Evolutionary conservation across 2,888 invertebrate genomes (phyloP).

Genomic region (Chrysolina americana): DNA sequence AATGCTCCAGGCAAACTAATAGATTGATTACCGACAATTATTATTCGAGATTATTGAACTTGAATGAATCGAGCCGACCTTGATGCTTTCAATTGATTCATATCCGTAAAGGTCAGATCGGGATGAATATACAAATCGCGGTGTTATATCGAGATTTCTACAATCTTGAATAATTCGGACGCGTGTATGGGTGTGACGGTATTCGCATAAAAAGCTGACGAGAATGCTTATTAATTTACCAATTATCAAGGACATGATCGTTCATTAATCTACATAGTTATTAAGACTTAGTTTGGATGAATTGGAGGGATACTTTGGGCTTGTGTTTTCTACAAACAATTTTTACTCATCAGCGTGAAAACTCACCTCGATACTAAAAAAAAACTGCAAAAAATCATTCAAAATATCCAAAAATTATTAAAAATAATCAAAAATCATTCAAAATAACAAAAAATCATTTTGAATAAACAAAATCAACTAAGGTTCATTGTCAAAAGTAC

Average conservation of each 20-base stretch:
- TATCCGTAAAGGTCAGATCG: conserved; percentile 13
- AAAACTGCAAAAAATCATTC: too few relatives aligned
- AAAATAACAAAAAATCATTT: too few relatives aligned
- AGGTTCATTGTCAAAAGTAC: too few relatives aligned
- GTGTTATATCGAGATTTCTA: conserved; percentile 3
- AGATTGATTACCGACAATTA: conserved; percentile 46
- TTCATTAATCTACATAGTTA: not conserved
- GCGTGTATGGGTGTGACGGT: not conserved
- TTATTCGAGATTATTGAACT: conserved; percentile 48
- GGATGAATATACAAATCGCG: conserved; percentile 3
- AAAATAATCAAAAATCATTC: too few relatives aligned
- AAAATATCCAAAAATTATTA: too few relatives aligned
- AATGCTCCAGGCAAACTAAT: conserved; percentile 44
- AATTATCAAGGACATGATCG: not conserved
- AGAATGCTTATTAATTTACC: not conserved
- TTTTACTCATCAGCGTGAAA: too few relatives aligned
- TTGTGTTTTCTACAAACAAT: too few relatives aligned
- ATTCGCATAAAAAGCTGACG: not conserved
- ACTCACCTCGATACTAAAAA: too few relatives aligned
- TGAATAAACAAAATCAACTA: too few relatives aligned
- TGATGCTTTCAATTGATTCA: conserved; percentile 10
- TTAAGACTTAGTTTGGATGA: too few relatives aligned
- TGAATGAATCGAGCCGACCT: conserved; percentile 30
- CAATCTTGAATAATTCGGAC: not conserved
- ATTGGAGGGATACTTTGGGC: too few relatives aligned